Conservation (phyloP, 1,140 invertebrate genomes). For the Psix sp. region DNA sequence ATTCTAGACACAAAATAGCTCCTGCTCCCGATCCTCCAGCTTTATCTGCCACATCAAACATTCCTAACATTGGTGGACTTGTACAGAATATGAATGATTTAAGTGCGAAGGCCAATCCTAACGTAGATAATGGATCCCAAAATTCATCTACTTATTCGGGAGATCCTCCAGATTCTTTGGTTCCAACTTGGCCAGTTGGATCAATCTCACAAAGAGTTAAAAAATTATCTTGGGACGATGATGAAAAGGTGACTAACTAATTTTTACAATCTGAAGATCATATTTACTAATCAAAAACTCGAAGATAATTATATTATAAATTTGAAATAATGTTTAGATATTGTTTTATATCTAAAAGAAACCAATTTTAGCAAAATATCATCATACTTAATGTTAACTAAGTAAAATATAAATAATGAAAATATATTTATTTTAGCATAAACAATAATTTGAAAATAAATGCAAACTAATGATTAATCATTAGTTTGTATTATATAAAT, state of each 20-base stretch:
- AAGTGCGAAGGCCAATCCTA: conserved; percentile 68
- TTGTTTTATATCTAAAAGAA: no score
- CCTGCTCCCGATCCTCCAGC: conserved; percentile 74
- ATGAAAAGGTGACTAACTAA: conserved; percentile 72
- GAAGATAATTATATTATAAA: no score
- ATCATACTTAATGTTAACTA: no score
- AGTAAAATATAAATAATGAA: no score
- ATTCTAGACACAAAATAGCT: conserved; percentile 73
- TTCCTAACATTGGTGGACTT: conserved; percentile 72
- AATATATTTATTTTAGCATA: no score
- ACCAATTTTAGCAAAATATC: no score
- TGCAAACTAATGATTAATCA: no score
- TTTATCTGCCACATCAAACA: conserved; percentile 72
- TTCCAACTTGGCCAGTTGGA: conserved; percentile 76
- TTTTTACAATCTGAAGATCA: no score
- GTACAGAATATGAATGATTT: conserved; percentile 75
- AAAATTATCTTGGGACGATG: conserved; percentile 86
- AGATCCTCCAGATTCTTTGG: conserved; percentile 71
- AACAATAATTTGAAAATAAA: no score
- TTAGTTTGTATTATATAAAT: no score
- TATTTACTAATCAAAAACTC: no score
- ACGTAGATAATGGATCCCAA: conserved; percentile 67
- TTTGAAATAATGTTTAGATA: no score
- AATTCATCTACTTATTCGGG: conserved; percentile 72
- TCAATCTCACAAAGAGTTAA: conserved; percentile 82